These are phyloP conservation scores for Mus minutoides DNA, from an alignment of 2,797 vertebrate genomes.

Conservation along the genomic window DNA sequence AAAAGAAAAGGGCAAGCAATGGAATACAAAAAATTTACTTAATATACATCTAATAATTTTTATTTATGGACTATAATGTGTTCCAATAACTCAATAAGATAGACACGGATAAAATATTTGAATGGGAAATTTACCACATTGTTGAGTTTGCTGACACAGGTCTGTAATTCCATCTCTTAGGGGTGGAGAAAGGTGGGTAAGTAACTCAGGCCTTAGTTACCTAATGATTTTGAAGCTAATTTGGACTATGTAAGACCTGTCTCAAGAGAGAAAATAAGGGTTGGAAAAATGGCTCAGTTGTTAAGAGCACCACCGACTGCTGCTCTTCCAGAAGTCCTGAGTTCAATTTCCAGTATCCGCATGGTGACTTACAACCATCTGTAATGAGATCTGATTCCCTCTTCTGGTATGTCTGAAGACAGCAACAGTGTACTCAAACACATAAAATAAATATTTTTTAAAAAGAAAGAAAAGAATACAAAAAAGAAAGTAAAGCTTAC, in stretches of 20 bases:
- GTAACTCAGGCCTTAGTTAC: background rate
- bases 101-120: background rate
- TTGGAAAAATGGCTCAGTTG: too few species aligned
- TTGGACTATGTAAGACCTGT: background rate
- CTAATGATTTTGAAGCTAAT: background rate
- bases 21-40: background rate
- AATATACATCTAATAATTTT: background rate
- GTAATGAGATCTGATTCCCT: too few species aligned
- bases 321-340: too few species aligned
- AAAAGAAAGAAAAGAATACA: background rate
- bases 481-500: background rate
- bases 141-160: background rate
- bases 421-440: too few species aligned
- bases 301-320: too few species aligned
- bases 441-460: too few species aligned
- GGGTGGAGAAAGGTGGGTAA: background rate
- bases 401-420: too few species aligned
- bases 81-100: background rate
- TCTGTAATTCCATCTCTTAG: background rate
- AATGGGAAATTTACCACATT: background rate
- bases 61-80: constrained; percentile 14
- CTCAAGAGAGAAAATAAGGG: background rate
- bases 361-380: too few species aligned
- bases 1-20: constrained; percentile 10
- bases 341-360: too few species aligned